A percentile compares a stretch with the other conserved stretches of the same genome.
Conservation (phyloP, 2,113 vertebrate species). For the Oxyruncus cristatus region DNA sequence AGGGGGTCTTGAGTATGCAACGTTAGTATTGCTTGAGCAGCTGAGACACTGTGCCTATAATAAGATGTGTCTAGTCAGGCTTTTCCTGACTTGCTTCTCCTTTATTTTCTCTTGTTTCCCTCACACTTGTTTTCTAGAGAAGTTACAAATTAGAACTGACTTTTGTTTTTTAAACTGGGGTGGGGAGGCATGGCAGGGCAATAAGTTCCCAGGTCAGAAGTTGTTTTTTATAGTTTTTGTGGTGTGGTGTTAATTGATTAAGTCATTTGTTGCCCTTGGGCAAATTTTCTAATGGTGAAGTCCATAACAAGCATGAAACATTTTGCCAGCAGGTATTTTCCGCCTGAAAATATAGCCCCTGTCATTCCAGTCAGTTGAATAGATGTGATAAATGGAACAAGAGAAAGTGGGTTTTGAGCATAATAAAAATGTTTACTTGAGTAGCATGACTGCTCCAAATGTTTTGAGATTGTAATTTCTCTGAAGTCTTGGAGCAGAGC, state of each 20-base stretch:
- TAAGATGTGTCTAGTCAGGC: neutral
- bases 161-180: neutral
- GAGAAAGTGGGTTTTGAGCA: neutral
- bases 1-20: neutral
- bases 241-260: neutral
- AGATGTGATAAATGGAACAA: neutral
- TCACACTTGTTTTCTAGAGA: neutral
- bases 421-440: neutral
- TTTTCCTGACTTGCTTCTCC: neutral
- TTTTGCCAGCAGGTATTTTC: neutral
- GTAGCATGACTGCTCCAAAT: neutral
- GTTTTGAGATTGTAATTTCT: neutral
- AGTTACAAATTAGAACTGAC: neutral
- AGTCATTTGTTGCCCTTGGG: neutral
- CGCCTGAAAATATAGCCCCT: neutral
- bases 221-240: neutral
- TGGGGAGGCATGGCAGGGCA: neutral
- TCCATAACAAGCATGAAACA: neutral
- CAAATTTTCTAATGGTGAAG: neutral
- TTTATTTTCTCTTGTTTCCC: neutral
- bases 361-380: neutral
- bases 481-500: neutral
- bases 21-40: neutral
- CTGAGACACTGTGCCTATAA: neutral
- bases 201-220: neutral